Evolutionary conservation across 2,888 invertebrate genomes (phyloP), one percentile per base, ranked within the genome.

Genomic region (Germaria angustata): DNA sequence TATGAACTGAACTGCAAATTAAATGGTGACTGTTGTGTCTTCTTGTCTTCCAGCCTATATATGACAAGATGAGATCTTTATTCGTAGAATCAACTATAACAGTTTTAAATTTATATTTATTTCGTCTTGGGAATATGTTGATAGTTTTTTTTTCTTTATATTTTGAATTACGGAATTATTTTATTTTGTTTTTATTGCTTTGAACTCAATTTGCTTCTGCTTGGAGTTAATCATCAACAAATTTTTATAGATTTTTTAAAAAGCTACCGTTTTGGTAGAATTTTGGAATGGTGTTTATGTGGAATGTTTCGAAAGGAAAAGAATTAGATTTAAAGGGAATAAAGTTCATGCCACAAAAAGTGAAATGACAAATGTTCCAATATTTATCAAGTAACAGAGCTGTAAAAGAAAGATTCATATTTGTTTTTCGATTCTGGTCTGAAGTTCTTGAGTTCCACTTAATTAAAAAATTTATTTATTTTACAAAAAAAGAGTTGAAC

Each of bases 51-150:
- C 57, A 61, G 72, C 22, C 75, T 57, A 75, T 81, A 72, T 39
- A 22, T 53, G 61, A 63, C 53, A 61, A 78, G 78, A 78, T 83
- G 68, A 80, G 72, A 83, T 83, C 77, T 73, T 71, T 80, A 72
- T 83, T 83, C 83, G 72, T 72, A 80, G 80, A 83, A 83, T 77
- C 63, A 72, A 72, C 49, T 73, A 66, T 59, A 80, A 80, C 36
- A 73, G 66, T 55, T 80, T 80, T 72, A 59, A 73, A 80, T 80
- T 80, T 69, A 77, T 77, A 51, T 77, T 51, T 68, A 46, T 75
- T 46, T 49, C 2, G 8, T 36, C 17, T 20, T 32, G 22, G 15
- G 53, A 41, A 41, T 63, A 36, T n/a, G 41, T 41, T 9, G n/a
- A 24, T 36, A 53, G 20, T 41, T 69, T 28, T 17, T 17, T 22